Conservation (phyloP, 2,888 invertebrate species). For the Habrosyne pyritoides region DNA sequence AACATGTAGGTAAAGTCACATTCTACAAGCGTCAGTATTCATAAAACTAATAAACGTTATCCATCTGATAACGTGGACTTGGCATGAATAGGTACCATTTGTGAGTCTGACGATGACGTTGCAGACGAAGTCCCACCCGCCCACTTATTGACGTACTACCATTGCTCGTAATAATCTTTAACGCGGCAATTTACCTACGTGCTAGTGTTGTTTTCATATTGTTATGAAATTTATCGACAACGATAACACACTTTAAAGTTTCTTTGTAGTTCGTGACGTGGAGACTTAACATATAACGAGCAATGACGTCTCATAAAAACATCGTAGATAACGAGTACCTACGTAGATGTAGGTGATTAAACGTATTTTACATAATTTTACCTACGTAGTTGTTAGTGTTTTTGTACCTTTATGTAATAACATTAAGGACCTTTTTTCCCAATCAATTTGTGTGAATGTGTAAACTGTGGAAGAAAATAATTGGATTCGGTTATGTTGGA, state of each 20-base stretch:
- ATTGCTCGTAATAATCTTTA: constrained; percentile 24
- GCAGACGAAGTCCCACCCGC: constrained; percentile 37
- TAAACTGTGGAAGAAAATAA: too few relatives aligned
- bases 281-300: not conserved
- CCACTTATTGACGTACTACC: constrained; percentile 47
- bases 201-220: constrained; percentile 4
- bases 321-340: too few relatives aligned
- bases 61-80: constrained; percentile 29
- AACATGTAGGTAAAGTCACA: not conserved
- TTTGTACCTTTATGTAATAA: too few relatives aligned
- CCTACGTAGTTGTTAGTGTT: too few relatives aligned
- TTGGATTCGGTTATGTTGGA: too few relatives aligned
- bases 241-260: not conserved
- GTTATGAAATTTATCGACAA: not conserved
- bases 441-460: too few relatives aligned
- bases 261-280: not conserved
- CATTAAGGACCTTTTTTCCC: too few relatives aligned
- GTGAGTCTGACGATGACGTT: constrained; percentile 38
- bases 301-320: too few relatives aligned
- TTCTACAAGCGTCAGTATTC: constrained; percentile 7
- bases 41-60: constrained; percentile 19
- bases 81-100: constrained; percentile 47
- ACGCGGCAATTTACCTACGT: constrained; percentile 7
- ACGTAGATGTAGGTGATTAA: too few relatives aligned
- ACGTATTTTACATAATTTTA: too few relatives aligned